Percentiles rank a stretch among this genome's conserved stretches.
Conservation (phyloP, 2,888 invertebrate genomes). For the Spatulosminthurus flaviceps region DNA sequence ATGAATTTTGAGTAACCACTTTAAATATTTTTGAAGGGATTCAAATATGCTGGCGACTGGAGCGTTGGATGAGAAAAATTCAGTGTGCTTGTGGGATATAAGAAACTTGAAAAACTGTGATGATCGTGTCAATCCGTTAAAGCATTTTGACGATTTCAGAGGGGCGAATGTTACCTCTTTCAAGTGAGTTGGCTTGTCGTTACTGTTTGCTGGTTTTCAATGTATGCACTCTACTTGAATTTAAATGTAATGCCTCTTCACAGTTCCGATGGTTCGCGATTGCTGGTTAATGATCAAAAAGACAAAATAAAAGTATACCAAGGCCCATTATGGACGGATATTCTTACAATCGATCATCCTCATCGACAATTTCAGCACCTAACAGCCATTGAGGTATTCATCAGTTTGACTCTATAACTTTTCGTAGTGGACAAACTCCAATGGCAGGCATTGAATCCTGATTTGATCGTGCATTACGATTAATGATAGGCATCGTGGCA, state of each 20-base stretch:
- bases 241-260: conserved; percentile 39
- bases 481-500: conserved; percentile 61
- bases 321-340: conserved; percentile 55
- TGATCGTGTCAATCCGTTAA: background rate
- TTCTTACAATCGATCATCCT: conserved; percentile 53
- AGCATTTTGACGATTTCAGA: conserved; percentile 42
- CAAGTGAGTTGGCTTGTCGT: conserved; percentile 48
- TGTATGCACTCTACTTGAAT: no score
- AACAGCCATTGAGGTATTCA: conserved; percentile 54
- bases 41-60: conserved; percentile 57
- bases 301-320: conserved; percentile 60
- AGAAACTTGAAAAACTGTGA: conserved; percentile 48
- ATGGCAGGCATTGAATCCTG: no score
- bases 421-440: no score
- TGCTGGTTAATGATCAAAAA: conserved; percentile 61
- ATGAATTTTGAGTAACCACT: background rate
- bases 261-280: conserved; percentile 53
- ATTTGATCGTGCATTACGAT: no score
- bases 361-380: conserved; percentile 63
- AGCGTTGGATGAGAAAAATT: conserved; percentile 42
- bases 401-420: no score
- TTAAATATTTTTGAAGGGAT: conserved; percentile 49
- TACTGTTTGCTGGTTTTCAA: no score
- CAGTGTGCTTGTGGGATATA: conserved; percentile 60
- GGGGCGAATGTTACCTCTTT: conserved; percentile 58